Evolutionary conservation across 2,888 invertebrate genomes (phyloP).

Genomic region (Cactoblastis cactorum): DNA sequence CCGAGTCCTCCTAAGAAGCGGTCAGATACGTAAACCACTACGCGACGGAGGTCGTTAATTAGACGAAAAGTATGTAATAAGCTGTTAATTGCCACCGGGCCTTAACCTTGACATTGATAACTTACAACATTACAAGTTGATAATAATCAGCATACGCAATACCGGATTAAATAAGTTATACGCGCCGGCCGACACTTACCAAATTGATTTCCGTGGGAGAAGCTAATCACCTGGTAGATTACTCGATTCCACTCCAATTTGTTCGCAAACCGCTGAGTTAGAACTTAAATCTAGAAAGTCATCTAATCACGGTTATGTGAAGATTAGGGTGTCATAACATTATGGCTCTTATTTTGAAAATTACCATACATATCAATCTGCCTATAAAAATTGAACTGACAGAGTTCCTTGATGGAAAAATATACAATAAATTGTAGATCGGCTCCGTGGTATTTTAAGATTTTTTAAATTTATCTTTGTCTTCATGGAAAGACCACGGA

Average conservation of each 20-base stretch:
- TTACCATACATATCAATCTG: no score
- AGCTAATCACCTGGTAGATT: not conserved
- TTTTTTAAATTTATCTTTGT: no score
- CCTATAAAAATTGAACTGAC: no score
- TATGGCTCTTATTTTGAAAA: not conserved
- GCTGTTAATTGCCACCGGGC: no score
- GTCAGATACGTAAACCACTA: no score
- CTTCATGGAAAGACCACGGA: no score
- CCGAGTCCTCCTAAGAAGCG: no score
- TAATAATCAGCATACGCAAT: not conserved
- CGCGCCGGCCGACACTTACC: slow-evolving; percentile 6
- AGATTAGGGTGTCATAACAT: not conserved
- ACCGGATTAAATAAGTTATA: slow-evolving; percentile 1
- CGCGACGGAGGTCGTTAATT: no score
- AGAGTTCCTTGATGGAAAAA: no score
- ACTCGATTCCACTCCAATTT: slow-evolving; percentile 6
- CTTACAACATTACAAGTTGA: not conserved
- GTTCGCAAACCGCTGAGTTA: slow-evolving; percentile 4
- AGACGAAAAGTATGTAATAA: no score
- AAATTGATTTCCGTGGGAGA: slow-evolving; percentile 6
- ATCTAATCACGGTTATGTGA: slow-evolving; percentile 7
- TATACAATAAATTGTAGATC: no score
- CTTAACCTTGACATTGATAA: slow-evolving; percentile 5
- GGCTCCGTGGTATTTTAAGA: no score
- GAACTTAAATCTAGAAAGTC: slow-evolving; percentile 3